Conservation (phyloP, 2,113 vertebrate genomes). For the Struthidea cinerea region DNA sequence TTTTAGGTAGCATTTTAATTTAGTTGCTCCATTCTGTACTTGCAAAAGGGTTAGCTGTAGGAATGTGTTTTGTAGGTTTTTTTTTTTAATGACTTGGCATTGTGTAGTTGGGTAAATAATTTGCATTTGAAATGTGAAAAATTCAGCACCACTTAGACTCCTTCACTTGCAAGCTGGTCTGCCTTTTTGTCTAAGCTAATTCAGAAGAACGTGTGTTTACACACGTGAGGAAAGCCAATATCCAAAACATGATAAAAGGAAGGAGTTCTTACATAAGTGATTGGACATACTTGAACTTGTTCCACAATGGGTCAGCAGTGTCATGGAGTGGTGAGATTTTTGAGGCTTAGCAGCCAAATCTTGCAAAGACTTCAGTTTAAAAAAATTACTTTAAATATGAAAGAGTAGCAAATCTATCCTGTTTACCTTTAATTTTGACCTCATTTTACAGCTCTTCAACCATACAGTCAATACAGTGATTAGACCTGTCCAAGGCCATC, state of each 20-base stretch:
- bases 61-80: background rate
- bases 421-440: background rate
- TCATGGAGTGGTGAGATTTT: background rate
- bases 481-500: background rate
- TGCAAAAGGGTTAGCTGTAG: background rate
- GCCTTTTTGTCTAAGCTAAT: background rate
- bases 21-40: background rate
- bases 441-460: background rate
- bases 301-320: background rate
- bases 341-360: background rate
- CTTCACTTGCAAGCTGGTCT: background rate
- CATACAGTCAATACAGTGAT: background rate
- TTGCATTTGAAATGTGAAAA: conserved; percentile 30
- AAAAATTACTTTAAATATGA: background rate
- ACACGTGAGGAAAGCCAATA: background rate
- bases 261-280: background rate
- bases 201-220: background rate
- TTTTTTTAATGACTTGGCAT: background rate
- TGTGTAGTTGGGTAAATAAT: conserved; percentile 13
- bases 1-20: background rate
- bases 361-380: background rate
- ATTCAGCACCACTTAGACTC: background rate
- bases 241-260: background rate
- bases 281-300: background rate
- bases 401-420: background rate